Evolutionary conservation across 1,140 invertebrate species (phyloP).

Genomic region (Anoplolepis gracilipes): DNA sequence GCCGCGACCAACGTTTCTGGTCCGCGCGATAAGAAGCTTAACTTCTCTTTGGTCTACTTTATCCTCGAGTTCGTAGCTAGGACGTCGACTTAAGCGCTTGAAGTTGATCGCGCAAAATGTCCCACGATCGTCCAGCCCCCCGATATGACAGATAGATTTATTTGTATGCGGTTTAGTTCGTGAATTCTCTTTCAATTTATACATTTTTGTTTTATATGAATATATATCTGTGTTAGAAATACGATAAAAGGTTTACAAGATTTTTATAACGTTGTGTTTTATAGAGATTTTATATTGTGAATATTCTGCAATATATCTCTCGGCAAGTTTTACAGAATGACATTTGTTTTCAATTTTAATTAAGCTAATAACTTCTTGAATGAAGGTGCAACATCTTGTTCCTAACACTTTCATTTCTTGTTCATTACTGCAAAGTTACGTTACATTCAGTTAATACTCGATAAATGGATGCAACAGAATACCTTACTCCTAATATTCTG

Average conservation of each 20-base stretch:
- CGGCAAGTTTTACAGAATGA: not conserved
- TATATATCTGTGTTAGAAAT: not conserved
- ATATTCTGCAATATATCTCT: not conserved
- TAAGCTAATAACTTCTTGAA: conserved; percentile 23
- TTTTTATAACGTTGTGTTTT: too few species aligned
- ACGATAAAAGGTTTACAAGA: too few species aligned
- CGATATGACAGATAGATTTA: not conserved
- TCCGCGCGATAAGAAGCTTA: conserved; percentile 53
- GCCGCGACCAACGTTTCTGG: conserved; percentile 45
- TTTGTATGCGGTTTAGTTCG: not conserved
- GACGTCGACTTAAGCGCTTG: conserved; percentile 18
- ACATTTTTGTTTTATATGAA: not conserved
- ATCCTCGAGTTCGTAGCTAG: conserved; percentile 27
- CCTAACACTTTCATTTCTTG: not conserved
- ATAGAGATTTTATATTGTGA: not conserved
- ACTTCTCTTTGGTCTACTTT: conserved; percentile 50
- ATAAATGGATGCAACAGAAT: conserved; percentile 32
- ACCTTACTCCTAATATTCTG: not conserved
- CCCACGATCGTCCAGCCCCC: not conserved
- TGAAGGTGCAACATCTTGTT: conserved; percentile 4
- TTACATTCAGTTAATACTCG: conserved; percentile 29
- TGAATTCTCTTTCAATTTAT: not conserved
- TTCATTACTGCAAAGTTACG: conserved; percentile 18
- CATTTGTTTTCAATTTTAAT: conserved; percentile 8
- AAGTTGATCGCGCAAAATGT: conserved; percentile 41